Evolutionary conservation across 2,888 invertebrate species (phyloP).

Genomic region (Eupithecia pulchellata): DNA sequence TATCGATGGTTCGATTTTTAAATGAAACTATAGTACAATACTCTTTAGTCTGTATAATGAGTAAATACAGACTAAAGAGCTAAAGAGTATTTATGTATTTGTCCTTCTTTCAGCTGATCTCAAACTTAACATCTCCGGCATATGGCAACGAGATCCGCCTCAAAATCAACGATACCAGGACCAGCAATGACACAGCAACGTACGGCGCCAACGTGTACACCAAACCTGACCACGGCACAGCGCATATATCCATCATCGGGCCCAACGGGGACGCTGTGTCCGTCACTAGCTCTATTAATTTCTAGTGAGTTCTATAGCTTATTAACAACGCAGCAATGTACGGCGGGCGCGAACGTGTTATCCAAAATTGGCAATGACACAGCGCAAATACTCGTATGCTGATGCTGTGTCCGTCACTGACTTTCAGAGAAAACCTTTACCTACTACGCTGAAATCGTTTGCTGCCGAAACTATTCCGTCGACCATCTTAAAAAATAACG

Average conservation of each 20-base stretch:
- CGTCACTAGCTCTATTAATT: conserved; percentile 96
- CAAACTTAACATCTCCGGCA: conserved; percentile 86
- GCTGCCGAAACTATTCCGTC: no score
- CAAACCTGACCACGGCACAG: conserved; percentile 91
- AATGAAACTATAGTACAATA: no score
- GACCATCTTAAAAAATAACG: no score
- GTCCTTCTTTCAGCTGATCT: conserved; percentile 74
- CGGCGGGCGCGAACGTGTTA: conserved; percentile 41
- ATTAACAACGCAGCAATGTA: not conserved
- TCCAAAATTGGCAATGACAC: conserved; percentile 90
- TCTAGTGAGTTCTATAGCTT: conserved; percentile 83
- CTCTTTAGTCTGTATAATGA: no score
- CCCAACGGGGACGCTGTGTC: conserved; percentile 96
- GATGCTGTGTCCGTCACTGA: conserved; percentile 95
- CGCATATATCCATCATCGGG: conserved; percentile 94
- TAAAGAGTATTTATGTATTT: no score
- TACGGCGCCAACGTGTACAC: conserved; percentile 88
- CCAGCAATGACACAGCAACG: conserved; percentile 86
- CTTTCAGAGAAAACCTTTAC: no score
- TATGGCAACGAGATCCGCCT: conserved; percentile 85
- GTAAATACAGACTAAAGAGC: no score
- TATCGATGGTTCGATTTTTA: not conserved
- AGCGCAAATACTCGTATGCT: conserved; percentile 95
- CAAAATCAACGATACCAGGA: conserved; percentile 88
- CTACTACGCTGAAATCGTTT: no score